Base-by-base conservation (phyloP, 2,113 vertebrate species). In the Anoplopoma fimbria region DNA sequence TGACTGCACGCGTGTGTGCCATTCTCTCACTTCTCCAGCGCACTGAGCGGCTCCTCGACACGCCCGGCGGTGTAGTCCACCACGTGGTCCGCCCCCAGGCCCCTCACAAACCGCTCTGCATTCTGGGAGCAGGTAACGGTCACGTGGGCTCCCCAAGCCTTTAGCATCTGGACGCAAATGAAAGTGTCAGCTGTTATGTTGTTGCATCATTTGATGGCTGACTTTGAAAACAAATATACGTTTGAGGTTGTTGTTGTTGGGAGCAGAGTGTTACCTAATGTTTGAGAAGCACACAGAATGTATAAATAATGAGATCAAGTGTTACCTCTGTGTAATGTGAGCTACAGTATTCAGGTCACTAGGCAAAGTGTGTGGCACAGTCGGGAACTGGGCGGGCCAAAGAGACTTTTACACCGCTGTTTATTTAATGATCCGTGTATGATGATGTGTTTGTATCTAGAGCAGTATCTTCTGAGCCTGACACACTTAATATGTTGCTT, bases 71-170 rank as follows among this genome's bases (percentile, higher is more conserved):
- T 97, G 92, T 99, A 99, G 93, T 99, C 97, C 77, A 99, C 92
- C 21, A 97, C 87, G 4, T 96, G 95, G 93, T 99, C 97, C 0
- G 96, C 97, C 38, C 98, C 97, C 45, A 99, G 95, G 17, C 82
- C 95, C 83, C 91, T 95, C n/a, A 99, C 90, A 25, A 99, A 93
- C 3, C 17, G 65, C 87, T 94, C 91, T 3, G 98, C 97, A 89
- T 97, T 96, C 64, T 92, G 93, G 91, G 97, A 97, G 93, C 98
- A 99, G 72, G 98, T 97, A 13, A 96, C 97, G 0, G 98, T 99
- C 91, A 99, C 97, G 0, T 99, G 97, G 65, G 96, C 97, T 36
- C 95, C 95, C 98, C 98, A 99, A 0, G 96, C 96, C 89, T 99
- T 99, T 92, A 98, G 51, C 82, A 99, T 86, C 98, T 99, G 86